Conservation (phyloP, 2,113 vertebrate genomes). For the Strigops habroptila region DNA sequence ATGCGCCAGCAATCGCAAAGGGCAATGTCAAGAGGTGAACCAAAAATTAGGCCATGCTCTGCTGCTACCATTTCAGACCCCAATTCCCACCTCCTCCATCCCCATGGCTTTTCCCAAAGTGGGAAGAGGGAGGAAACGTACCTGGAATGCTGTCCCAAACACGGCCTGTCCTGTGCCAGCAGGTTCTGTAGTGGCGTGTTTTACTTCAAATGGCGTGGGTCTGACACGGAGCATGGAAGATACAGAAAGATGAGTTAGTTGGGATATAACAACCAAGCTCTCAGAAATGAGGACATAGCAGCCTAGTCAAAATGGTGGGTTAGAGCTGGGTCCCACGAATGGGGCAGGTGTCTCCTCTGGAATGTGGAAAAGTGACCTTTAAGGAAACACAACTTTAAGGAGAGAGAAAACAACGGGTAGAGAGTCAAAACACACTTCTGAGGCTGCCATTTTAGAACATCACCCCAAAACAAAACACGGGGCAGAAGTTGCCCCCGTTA, state of each 20-base stretch:
- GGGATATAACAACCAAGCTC: background rate
- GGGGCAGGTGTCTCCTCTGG: background rate
- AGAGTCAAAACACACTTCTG: background rate
- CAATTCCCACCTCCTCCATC: background rate
- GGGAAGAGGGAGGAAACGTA: background rate
- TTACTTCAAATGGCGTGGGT: background rate
- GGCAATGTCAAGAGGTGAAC: conserved; percentile 67
- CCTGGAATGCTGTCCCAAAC: background rate
- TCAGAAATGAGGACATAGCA: background rate
- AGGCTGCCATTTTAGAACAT: background rate
- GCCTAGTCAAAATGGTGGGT: background rate
- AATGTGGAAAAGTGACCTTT: background rate
- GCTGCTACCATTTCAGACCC: background rate
- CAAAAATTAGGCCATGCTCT: background rate
- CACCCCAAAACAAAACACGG: background rate
- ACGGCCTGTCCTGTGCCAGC: background rate
- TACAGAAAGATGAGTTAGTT: background rate
- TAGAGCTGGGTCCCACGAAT: background rate
- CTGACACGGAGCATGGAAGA: background rate
- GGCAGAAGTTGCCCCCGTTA: background rate
- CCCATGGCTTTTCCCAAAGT: background rate
- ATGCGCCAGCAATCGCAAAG: background rate
- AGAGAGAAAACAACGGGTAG: background rate
- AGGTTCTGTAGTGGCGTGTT: background rate
- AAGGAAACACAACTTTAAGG: background rate